Conservation (phyloP, 1,140 invertebrate species). For the Leptonema lineaticorne region DNA sequence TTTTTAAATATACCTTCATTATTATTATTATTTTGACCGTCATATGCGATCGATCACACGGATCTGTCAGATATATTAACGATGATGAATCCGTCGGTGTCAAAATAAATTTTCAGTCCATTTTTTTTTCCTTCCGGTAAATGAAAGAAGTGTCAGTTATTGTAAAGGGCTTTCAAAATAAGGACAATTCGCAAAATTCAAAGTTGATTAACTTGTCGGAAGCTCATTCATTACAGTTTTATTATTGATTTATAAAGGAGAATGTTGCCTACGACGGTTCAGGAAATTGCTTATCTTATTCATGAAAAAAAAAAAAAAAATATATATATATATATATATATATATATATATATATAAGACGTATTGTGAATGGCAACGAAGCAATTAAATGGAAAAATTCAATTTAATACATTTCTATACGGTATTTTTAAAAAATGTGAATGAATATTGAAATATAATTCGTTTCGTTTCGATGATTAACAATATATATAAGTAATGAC, state of each 20-base stretch:
- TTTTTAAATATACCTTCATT: too few relatives aligned
- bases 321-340: background rate
- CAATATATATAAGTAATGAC: too few relatives aligned
- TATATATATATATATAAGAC: background rate
- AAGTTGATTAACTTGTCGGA: conserved; percentile 21
- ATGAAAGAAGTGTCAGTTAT: background rate
- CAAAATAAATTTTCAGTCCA: background rate
- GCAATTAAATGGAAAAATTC: too few relatives aligned
- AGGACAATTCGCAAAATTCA: conserved; percentile 4
- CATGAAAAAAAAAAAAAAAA: background rate
- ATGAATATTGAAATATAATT: too few relatives aligned
- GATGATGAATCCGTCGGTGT: background rate
- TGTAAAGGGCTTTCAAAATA: conserved; percentile 8
- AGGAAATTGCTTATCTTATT: background rate
- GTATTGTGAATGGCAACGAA: background rate
- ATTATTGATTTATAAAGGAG: background rate
- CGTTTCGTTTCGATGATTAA: too few relatives aligned
- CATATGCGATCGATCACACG: conserved; percentile 10
- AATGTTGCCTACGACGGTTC: background rate
- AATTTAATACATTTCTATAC: too few relatives aligned
- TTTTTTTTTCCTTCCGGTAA: too few relatives aligned
- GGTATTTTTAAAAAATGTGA: too few relatives aligned
- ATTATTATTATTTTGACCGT: too few relatives aligned
- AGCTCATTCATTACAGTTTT: conserved; percentile 14
- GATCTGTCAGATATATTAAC: conserved; percentile 12